Base-by-base conservation (phyloP, 2,797 vertebrate species). In the Pachyuromys duprasi region DNA sequence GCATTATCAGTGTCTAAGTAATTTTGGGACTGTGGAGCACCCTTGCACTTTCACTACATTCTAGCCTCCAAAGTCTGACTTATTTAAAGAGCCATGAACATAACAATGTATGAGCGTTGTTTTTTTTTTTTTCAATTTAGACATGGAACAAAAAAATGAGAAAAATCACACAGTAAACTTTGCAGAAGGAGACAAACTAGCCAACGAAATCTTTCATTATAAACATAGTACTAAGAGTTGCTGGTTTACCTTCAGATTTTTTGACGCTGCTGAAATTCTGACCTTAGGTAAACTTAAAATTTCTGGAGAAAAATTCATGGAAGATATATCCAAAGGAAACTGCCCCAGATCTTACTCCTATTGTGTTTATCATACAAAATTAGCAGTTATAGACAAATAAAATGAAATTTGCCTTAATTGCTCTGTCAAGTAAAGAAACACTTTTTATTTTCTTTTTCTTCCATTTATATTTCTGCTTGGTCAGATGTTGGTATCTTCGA, bases 401-500 rank as follows among this genome's bases (percentile, higher is more conserved):
- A 96, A 88, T 87, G 95, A 97, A 94, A 60, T 95, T 89, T 82
- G 26, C 87, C 91, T 86, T 95, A 84, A 91, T 97, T 93, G 78
- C 92, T 92, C 62, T 75, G 13, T 86, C 76, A 87, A 89, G 92
- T 92, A 74, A 97, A 97, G 89, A 97, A 97, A 96, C 95, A 49
- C 90, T 96, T 31, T 49, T 49, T 69, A 26, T 95, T 93, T 81
- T 94, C 95, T 75, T 92, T 89, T 72, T 67, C 39, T 70, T 96
- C 97, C 84, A 95, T 97, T 97, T 95, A 95, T 55, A 36, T 42
- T 89, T 96, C 93, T 0, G 96, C 95, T n/a, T 72, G 31, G 15
- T 91, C 95, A 96, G 95, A 98, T 97, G 94, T 97, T 97, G 95
- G 86, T 94, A 98, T 95, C 76, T 95, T 97, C 86, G 96, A 79